A percentile compares a stretch with the other conserved stretches of the same genome.
phyloP scores from a whole-genome alignment of 2,113 vertebrate genomes.

The mouse (Mus musculus) region GRCm39 chr17:9344001-9344500 shows the following conservation, averaged over 20 bases:
- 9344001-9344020: background rate
- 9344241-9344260: too few species aligned
- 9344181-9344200: background rate
- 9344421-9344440: accelerated
- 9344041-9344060: background rate
- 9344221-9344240: background rate
- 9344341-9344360: accelerated
- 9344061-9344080: background rate
- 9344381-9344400: too few species aligned
- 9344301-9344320: too few species aligned
- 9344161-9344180: too few species aligned
- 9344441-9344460: too few species aligned
- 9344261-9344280: background rate
- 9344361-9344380: background rate
- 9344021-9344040: background rate
- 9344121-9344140: too few species aligned
- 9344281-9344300: too few species aligned
- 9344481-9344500: too few species aligned
- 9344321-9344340: too few species aligned
- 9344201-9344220: accelerated
- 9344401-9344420: background rate
- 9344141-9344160: background rate
- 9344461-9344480: too few species aligned
- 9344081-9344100: background rate
- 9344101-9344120: background rate